phyloP scores from a whole-genome alignment of 2,888 invertebrate species.

The Zaprionus obscuricornis region DNA sequence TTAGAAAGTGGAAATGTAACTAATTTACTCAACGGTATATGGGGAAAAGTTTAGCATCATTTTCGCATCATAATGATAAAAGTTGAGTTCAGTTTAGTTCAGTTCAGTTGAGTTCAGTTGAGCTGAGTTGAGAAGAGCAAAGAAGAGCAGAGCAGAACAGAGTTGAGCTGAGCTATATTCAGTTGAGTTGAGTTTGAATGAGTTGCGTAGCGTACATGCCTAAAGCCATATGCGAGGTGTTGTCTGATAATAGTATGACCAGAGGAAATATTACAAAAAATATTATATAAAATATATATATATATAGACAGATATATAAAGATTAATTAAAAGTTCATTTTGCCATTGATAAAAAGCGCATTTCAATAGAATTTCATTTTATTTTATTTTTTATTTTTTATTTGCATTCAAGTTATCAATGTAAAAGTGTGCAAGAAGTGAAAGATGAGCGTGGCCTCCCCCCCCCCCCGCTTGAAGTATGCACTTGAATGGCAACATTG shows the following conservation, averaged over 20 bases:
- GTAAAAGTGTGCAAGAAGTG: background rate
- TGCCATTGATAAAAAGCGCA: background rate
- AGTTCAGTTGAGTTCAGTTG: no score
- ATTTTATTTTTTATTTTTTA: no score
- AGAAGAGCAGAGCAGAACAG: no score
- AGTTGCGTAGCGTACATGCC: no score
- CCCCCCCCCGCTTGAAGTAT: conserved; percentile 15
- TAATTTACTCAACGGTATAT: conserved; percentile 59
- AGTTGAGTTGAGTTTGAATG: no score
- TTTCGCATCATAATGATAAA: conserved; percentile 78
- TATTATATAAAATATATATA: conserved; percentile 32
- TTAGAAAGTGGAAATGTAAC: conserved; percentile 68
- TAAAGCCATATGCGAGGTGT: conserved; percentile 40
- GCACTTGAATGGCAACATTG: conserved; percentile 53
- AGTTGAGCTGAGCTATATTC: no score
- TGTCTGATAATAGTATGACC: background rate
- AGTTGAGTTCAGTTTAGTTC: no score
- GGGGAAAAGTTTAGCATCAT: conserved; percentile 63
- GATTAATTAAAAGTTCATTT: conserved; percentile 24
- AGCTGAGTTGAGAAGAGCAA: no score
- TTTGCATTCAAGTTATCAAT: no score
- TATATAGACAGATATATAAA: no score
- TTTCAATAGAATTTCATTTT: conserved; percentile 27
- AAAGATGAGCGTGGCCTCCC: background rate
- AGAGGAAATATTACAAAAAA: background rate